Evolutionary conservation across 2,888 invertebrate species (phyloP).

Genomic region (Trichopoda pennipes): DNA sequence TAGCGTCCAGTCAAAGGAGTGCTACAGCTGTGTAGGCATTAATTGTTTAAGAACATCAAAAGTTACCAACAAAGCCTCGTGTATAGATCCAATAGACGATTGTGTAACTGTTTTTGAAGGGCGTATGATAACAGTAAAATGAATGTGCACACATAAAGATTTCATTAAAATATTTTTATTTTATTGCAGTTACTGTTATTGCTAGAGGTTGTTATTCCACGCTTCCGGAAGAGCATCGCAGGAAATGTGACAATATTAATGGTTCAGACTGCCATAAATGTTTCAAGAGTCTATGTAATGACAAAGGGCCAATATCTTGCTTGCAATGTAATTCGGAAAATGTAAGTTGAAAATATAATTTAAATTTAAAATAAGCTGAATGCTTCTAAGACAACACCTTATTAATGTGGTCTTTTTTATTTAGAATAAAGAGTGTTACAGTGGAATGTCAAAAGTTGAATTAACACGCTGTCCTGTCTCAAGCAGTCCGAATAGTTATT

Average conservation of each 20-base stretch:
- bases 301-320: slow-evolving; percentile 75
- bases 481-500: slow-evolving; percentile 76
- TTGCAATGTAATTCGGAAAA: slow-evolving; percentile 74
- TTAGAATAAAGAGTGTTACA: slow-evolving; percentile 73
- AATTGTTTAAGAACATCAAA: slow-evolving; percentile 75
- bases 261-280: slow-evolving; percentile 75
- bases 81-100: slow-evolving; percentile 75
- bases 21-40: slow-evolving; percentile 77
- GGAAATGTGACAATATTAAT: slow-evolving; percentile 72
- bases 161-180: background rate
- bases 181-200: slow-evolving; percentile 72
- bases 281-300: slow-evolving; percentile 75
- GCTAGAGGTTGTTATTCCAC: slow-evolving; percentile 75
- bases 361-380: background rate
- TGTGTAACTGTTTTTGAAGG: slow-evolving; percentile 77
- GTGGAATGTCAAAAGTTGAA: slow-evolving; percentile 58
- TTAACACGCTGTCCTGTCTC: slow-evolving; percentile 74
- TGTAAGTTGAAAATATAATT: slow-evolving; percentile 69
- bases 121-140: slow-evolving; percentile 71
- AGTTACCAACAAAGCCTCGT: slow-evolving; percentile 71
- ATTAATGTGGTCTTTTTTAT: background rate
- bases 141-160: background rate
- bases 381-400: too few species aligned
- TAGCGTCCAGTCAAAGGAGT: slow-evolving; percentile 68
- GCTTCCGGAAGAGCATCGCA: slow-evolving; percentile 71